Evolutionary conservation across 2,113 vertebrate genomes (phyloP).

Genomic region (Syngnathus scovelli): DNA sequence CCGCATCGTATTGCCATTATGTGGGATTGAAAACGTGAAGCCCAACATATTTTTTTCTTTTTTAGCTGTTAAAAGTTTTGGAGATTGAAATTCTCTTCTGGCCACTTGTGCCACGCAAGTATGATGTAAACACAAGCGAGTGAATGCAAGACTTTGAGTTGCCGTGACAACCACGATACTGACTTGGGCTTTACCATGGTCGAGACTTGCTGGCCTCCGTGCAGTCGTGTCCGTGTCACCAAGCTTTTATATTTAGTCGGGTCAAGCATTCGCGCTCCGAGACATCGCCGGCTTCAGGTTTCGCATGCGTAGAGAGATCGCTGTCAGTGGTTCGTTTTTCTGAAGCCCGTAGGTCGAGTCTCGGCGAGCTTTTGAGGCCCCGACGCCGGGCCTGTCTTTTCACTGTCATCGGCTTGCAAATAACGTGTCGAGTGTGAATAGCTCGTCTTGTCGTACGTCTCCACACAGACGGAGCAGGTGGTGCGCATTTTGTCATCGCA

Average conservation of each 20-base stretch:
- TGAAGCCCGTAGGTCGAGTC: neutral
- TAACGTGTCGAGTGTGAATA: conserved; percentile 31
- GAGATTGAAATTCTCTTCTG: neutral
- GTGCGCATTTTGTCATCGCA: conserved; percentile 43
- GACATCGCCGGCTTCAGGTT: conserved; percentile 43
- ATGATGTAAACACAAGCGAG: neutral
- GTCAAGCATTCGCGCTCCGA: conserved; percentile 18
- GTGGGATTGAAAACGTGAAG: neutral
- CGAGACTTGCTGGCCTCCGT: conserved; percentile 8
- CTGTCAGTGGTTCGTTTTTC: conserved; percentile 20
- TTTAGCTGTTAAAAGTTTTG: neutral
- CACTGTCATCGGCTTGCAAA: conserved; percentile 39
- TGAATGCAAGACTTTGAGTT: neutral
- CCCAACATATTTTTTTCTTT: neutral
- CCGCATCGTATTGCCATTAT: neutral
- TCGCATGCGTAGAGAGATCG: conserved; percentile 29
- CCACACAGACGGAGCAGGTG: conserved; percentile 40
- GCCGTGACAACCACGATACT: neutral
- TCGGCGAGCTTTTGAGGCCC: conserved; percentile 4
- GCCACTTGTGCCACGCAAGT: neutral
- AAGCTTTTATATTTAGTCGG: conserved; percentile 66
- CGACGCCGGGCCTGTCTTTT: conserved; percentile 14
- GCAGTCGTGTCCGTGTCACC: conserved; percentile 17
- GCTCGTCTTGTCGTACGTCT: neutral
- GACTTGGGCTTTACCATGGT: neutral